Conservation (phyloP, 30 jellyfish, hydroid and myxozoan species). For the Turritopsis rubra region DNA sequence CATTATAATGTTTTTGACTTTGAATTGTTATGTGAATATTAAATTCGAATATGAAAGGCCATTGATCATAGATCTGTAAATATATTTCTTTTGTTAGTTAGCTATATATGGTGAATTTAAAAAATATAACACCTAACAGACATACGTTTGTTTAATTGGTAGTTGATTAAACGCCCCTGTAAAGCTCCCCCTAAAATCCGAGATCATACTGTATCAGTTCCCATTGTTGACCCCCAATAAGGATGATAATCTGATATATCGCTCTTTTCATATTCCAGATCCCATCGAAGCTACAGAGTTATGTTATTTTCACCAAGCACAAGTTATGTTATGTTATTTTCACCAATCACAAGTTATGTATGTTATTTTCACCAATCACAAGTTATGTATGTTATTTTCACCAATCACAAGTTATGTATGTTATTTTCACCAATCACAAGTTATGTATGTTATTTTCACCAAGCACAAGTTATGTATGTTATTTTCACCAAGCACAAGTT, state of each 20-base stretch:
- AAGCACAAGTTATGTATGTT: too few species aligned
- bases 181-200: not conserved
- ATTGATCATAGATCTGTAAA: not conserved
- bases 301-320: too few species aligned
- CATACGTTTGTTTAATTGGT: not conserved
- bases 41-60: not conserved
- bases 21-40: not conserved
- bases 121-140: not conserved
- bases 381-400: too few species aligned
- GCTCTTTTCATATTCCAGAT: not conserved
- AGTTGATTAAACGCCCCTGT: not conserved
- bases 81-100: not conserved
- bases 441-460: too few species aligned
- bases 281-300: not conserved
- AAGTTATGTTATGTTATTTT: too few species aligned
- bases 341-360: too few species aligned
- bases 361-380: too few species aligned
- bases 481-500: too few species aligned
- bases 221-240: not conserved
- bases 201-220: not conserved
- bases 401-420: too few species aligned
- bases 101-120: not conserved
- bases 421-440: too few species aligned
- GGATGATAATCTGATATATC: not conserved
- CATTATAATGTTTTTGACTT: not conserved